Percentiles rank a stretch among this genome's conserved stretches.
phyloP scores from a whole-genome alignment of 2,113 vertebrate genomes.

The Sinocyclocheilus grahami region DNA sequence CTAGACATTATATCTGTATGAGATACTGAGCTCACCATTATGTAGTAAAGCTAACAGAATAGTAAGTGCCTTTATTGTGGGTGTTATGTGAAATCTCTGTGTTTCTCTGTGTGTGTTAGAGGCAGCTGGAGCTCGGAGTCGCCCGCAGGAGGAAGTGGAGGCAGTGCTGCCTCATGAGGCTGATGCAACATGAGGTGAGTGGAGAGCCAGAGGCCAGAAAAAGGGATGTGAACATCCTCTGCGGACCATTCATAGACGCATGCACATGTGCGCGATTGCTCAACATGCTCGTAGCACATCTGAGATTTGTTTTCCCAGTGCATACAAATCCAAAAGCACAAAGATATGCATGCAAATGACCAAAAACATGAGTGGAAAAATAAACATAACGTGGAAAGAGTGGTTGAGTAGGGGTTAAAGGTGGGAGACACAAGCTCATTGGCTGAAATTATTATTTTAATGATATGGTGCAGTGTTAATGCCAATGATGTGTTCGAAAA shows the following conservation, averaged over 20 bases:
- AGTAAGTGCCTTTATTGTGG: neutral
- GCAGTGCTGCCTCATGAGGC: conserved; percentile 17
- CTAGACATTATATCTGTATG: no score
- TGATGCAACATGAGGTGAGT: conserved; percentile 51
- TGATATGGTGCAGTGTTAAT: neutral
- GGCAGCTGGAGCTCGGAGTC: neutral
- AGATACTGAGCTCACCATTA: neutral
- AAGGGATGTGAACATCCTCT: neutral
- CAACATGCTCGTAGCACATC: neutral
- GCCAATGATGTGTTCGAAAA: neutral
- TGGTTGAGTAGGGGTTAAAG: neutral
- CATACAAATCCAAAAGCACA: neutral
- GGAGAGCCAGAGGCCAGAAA: conserved; percentile 21
- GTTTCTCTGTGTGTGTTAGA: conserved; percentile 44
- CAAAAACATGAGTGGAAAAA: neutral
- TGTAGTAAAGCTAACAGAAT: neutral
- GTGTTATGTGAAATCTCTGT: conserved; percentile 22
- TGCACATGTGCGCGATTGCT: neutral
- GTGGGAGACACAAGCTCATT: neutral
- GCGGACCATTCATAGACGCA: neutral
- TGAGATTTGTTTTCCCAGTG: neutral
- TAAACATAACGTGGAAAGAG: neutral
- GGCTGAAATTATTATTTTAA: neutral
- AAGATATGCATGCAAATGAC: neutral
- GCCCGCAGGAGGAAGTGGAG: conserved; percentile 3